phyloP scores from a whole-genome alignment of 2,888 invertebrate species.

The Morpho helenor region DNA sequence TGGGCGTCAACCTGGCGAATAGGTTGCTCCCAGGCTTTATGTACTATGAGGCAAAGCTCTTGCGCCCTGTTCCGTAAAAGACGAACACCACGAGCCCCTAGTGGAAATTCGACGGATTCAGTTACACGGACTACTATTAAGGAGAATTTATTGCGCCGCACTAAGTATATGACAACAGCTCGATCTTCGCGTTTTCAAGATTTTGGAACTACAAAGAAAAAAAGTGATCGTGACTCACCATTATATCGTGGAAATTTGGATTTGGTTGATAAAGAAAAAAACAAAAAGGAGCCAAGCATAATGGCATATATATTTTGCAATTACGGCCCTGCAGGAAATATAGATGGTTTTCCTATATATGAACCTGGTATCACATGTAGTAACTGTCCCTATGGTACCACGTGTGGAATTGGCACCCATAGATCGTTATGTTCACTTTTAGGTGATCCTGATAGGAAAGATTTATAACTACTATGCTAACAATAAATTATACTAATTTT shows the following conservation, averaged over 20 bases:
- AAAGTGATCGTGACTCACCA: slow-evolving; percentile 42
- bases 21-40: slow-evolving; percentile 66
- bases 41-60: slow-evolving; percentile 55
- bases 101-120: slow-evolving; percentile 11
- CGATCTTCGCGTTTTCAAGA: slow-evolving; percentile 42
- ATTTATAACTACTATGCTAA: not conserved
- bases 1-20: slow-evolving; percentile 72
- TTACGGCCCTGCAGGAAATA: slow-evolving; percentile 70
- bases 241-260: slow-evolving; percentile 48
- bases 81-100: slow-evolving; percentile 29
- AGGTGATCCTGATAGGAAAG: slow-evolving; percentile 52
- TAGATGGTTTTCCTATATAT: slow-evolving; percentile 69
- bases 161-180: slow-evolving; percentile 47
- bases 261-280: slow-evolving; percentile 30
- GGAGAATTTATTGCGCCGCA: slow-evolving; percentile 54
- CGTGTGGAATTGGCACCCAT: slow-evolving; percentile 60
- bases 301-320: slow-evolving; percentile 69
- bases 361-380: slow-evolving; percentile 56
- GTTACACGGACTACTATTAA: slow-evolving; percentile 30
- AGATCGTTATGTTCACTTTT: slow-evolving; percentile 54
- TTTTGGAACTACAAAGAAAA: slow-evolving; percentile 36
- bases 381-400: slow-evolving; percentile 64
- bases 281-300: slow-evolving; percentile 47
- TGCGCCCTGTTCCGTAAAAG: slow-evolving; percentile 53
- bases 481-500: no score